These are phyloP conservation scores for Ochropleura plecta DNA, from an alignment of 2,888 invertebrate genomes.

Conservation along the genomic window DNA sequence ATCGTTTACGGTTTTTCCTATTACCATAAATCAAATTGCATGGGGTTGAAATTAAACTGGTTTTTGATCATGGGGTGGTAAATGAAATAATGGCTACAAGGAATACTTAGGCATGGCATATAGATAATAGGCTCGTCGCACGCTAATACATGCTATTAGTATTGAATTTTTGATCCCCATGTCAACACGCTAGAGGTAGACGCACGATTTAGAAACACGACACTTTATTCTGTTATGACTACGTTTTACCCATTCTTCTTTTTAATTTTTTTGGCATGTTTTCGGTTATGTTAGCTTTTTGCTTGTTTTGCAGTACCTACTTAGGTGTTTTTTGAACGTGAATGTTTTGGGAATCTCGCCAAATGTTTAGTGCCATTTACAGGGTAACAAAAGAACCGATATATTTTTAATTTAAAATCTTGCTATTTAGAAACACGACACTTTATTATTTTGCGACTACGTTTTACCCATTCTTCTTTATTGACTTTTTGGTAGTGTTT, in stretches of 20 bases:
- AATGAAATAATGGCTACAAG: conserved; percentile 27
- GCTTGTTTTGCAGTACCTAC: background rate
- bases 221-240: conserved; percentile 22
- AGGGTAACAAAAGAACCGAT: too few relatives aligned
- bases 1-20: conserved; percentile 12
- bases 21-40: conserved; percentile 33
- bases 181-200: conserved; percentile 38
- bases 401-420: too few relatives aligned
- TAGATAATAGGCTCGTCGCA: conserved; percentile 48
- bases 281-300: conserved; percentile 12
- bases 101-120: conserved; percentile 40
- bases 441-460: conserved; percentile 14
- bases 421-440: conserved; percentile 42
- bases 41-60: conserved; percentile 38
- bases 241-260: background rate
- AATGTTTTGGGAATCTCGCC: too few relatives aligned
- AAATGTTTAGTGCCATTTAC: too few relatives aligned
- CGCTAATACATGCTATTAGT: conserved; percentile 49
- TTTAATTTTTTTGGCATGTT: conserved; percentile 27
- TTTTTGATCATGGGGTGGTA: conserved; percentile 45
- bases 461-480: background rate
- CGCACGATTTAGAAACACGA: conserved; percentile 47
- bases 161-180: conserved; percentile 52
- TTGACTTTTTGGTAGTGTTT: conserved; percentile 16
- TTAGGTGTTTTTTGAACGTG: too few relatives aligned